These are phyloP conservation scores for Baccha elongata DNA, from an alignment of 2,888 invertebrate species.

Conservation along the genomic window DNA sequence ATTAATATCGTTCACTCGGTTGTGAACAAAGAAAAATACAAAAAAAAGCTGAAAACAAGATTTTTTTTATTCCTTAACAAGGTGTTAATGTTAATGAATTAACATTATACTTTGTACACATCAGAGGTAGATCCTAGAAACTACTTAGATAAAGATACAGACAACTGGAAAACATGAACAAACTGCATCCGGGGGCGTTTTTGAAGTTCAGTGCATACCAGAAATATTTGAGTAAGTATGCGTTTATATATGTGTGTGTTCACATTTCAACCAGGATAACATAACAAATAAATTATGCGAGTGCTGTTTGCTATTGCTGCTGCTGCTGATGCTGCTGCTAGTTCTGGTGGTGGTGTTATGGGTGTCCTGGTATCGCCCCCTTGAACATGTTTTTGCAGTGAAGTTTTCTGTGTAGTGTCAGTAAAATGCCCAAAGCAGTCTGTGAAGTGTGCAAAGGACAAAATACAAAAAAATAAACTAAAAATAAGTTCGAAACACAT, in stretches of 20 bases:
- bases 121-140: not conserved
- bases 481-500: slow-evolving; percentile 48
- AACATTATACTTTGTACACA: slow-evolving; percentile 14
- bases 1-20: slow-evolving; percentile 54
- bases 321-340: not conserved
- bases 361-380: slow-evolving; percentile 43
- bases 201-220: slow-evolving; percentile 12
- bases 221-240: slow-evolving; percentile 5
- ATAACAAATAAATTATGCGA: slow-evolving; percentile 66
- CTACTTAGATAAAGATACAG: not conserved
- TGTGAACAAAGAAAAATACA: not conserved
- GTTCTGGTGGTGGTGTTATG: slow-evolving; percentile 1
- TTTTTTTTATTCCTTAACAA: slow-evolving; percentile 36
- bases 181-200: slow-evolving; percentile 26
- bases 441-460: slow-evolving; percentile 29
- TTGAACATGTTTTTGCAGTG: slow-evolving; percentile 43
- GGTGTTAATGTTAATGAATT: slow-evolving; percentile 62
- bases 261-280: slow-evolving; percentile 40
- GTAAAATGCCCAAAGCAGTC: slow-evolving; percentile 50
- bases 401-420: slow-evolving; percentile 57
- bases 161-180: slow-evolving; percentile 20
- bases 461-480: slow-evolving; percentile 4
- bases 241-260: slow-evolving; percentile 1
- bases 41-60: not conserved
- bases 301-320: slow-evolving; percentile 36